Conservation (phyloP, 1,140 invertebrate genomes). For the Nasonia longicornis region DNA sequence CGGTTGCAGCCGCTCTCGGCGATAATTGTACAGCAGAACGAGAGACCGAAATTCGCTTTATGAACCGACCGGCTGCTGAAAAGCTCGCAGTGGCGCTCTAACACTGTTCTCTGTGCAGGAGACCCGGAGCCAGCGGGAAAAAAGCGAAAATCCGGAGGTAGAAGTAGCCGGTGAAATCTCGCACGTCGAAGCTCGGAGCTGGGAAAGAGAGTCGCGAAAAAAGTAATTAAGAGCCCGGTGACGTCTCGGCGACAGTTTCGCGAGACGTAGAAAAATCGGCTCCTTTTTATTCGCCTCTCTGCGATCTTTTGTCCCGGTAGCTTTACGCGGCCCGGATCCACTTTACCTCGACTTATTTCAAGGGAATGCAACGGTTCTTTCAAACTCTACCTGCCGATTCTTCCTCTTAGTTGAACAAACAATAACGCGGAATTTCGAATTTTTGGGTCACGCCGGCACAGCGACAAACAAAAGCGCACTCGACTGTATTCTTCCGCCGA, state of each 20-base stretch:
- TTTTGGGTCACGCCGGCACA: no score
- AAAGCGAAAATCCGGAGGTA: neutral
- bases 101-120: neutral
- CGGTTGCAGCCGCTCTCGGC: neutral
- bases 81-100: neutral
- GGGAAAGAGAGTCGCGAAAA: neutral
- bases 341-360: neutral
- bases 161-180: conserved; percentile 1
- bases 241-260: conserved; percentile 23
- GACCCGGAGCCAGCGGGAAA: neutral
- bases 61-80: neutral
- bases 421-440: no score
- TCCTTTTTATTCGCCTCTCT: neutral
- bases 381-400: no score
- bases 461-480: no score
- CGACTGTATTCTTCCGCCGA: no score
- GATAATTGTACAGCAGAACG: conserved; percentile 17
- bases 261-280: conserved; percentile 24
- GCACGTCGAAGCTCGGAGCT: neutral
- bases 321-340: neutral
- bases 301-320: conserved; percentile 3
- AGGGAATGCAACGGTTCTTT: no score
- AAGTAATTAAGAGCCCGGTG: conserved; percentile 29
- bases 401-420: no score
- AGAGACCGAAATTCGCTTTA: neutral